phyloP scores from a whole-genome alignment of 2,888 invertebrate genomes.

The Eledone cirrhosa region DNA sequence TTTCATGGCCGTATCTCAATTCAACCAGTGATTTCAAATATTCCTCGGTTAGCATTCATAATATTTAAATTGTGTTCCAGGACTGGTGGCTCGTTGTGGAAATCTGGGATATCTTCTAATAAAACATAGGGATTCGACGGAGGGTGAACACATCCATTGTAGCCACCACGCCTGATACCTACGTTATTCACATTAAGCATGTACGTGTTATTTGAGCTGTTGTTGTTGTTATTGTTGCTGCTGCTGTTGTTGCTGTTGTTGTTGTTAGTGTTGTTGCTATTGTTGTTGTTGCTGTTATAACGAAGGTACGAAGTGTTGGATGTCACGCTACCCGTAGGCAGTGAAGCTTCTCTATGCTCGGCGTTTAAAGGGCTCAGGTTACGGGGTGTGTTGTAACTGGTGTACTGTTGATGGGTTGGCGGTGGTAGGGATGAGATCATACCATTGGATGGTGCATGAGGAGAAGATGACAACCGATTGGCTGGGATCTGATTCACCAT shows the following conservation, averaged over 20 bases:
- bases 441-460: not conserved
- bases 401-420: slow-evolving; percentile 11
- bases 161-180: not conserved
- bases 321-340: slow-evolving; percentile 36
- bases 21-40: slow-evolving; percentile 34
- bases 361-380: slow-evolving; percentile 34
- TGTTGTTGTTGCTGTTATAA: not conserved
- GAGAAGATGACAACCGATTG: slow-evolving; percentile 11
- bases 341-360: slow-evolving; percentile 32
- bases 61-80: slow-evolving; percentile 38
- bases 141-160: slow-evolving; percentile 6
- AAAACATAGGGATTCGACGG: slow-evolving; percentile 42
- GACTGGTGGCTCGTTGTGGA: slow-evolving; percentile 38
- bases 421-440: slow-evolving; percentile 20
- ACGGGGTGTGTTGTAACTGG: not conserved
- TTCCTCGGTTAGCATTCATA: slow-evolving; percentile 37
- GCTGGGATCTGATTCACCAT: slow-evolving; percentile 3
- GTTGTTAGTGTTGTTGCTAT: too few relatives aligned
- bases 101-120: slow-evolving; percentile 44
- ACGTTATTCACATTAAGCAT: not conserved
- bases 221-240: not conserved
- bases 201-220: not conserved
- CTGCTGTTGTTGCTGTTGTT: not conserved
- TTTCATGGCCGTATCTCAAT: not conserved
- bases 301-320: slow-evolving; percentile 10